A percentile compares a stretch with the other conserved stretches of the same genome.
Evolutionary conservation across 2,888 invertebrate genomes (phyloP).

Genomic region (Euplagia quadripunctaria): DNA sequence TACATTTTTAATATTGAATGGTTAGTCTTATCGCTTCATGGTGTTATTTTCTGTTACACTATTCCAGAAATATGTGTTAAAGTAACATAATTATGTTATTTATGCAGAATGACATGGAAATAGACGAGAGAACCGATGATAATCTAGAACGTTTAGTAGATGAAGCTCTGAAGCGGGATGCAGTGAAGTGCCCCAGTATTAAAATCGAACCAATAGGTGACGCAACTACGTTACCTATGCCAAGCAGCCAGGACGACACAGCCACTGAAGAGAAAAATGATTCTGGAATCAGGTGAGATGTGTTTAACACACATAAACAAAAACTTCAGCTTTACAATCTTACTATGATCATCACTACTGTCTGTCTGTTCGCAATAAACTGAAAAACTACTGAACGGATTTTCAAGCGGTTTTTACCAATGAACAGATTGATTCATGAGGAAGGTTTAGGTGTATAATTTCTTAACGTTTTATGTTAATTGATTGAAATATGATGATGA

Average conservation of each 20-base stretch:
- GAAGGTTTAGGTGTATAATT: too few relatives aligned
- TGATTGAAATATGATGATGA: too few relatives aligned
- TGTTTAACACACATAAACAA: not conserved
- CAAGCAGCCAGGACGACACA: constrained; percentile 77
- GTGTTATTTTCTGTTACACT: not conserved
- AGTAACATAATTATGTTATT: not conserved
- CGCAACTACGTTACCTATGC: constrained; percentile 62
- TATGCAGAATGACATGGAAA: constrained; percentile 77
- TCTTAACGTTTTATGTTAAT: too few relatives aligned
- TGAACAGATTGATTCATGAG: too few relatives aligned
- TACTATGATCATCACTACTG: too few relatives aligned
- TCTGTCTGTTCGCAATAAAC: too few relatives aligned
- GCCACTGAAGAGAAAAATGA: constrained; percentile 82
- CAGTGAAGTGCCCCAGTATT: constrained; percentile 76
- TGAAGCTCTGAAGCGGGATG: constrained; percentile 67
- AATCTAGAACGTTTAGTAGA: constrained; percentile 74
- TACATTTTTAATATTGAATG: too few relatives aligned
- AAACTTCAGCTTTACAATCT: too few relatives aligned
- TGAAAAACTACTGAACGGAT: too few relatives aligned
- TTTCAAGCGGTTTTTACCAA: too few relatives aligned
- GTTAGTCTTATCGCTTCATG: too few relatives aligned
- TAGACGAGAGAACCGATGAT: constrained; percentile 67
- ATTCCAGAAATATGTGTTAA: not conserved
- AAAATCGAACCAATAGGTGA: constrained; percentile 78
- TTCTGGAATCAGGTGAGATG: constrained; percentile 78